A percentile compares a stretch with the other conserved stretches of the same genome.
phyloP scores from a whole-genome alignment of 2,888 invertebrate species.

The Diaphora mendica region DNA sequence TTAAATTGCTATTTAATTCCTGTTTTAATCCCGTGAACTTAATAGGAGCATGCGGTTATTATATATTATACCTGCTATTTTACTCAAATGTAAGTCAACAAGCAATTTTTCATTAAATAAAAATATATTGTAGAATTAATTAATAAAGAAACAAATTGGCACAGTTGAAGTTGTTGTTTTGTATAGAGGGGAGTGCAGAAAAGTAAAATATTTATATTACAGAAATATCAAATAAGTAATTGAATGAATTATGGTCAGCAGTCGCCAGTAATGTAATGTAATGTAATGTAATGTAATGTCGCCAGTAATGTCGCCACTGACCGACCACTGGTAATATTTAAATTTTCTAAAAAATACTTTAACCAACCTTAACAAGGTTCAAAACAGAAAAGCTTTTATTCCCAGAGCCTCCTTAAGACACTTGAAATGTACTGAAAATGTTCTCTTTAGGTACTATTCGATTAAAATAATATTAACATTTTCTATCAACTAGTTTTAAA shows the following conservation, averaged over 20 bases:
- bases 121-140: too few species aligned
- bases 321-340: too few species aligned
- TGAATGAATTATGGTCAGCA: too few species aligned
- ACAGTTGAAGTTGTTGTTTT: too few species aligned
- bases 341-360: not conserved
- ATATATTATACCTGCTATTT: too few species aligned
- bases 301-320: too few species aligned
- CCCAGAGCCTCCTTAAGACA: not conserved
- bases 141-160: too few species aligned
- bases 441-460: not conserved
- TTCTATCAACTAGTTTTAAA: constrained; percentile 27
- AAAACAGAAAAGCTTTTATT: not conserved
- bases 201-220: too few species aligned
- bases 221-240: too few species aligned
- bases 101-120: not conserved
- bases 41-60: constrained; percentile 25
- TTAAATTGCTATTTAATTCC: constrained; percentile 39
- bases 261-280: too few species aligned
- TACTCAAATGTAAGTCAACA: not conserved
- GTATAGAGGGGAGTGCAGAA: too few species aligned
- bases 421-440: not conserved
- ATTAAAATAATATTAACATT: constrained; percentile 13
- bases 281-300: too few species aligned
- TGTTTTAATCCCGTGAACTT: constrained; percentile 29
- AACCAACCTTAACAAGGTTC: not conserved